phyloP scores from a whole-genome alignment of 2,888 invertebrate genomes.

The Pseudococcus viburni region DNA sequence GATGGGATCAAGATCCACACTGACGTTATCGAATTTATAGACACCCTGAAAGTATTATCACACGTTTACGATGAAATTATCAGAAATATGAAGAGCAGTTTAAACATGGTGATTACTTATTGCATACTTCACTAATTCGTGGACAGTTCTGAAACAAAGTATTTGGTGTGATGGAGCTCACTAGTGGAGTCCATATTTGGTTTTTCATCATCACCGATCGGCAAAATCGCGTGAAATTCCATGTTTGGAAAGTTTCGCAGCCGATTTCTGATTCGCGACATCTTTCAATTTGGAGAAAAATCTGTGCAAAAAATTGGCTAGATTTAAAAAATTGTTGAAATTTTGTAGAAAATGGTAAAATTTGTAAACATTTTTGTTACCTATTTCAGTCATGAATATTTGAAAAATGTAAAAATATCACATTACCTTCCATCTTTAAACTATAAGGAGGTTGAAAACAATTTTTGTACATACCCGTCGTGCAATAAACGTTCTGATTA shows the following conservation, averaged over 20 bases:
- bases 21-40: not conserved
- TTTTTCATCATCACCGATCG: not conserved
- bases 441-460: too few relatives aligned
- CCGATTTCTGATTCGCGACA: not conserved
- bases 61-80: too few relatives aligned
- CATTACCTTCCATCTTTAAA: too few relatives aligned
- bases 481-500: not conserved
- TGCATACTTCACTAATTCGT: not conserved
- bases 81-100: too few relatives aligned
- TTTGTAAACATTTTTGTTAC: too few relatives aligned
- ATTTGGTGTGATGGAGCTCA: not conserved
- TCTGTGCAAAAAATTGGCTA: not conserved
- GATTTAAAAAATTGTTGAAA: too few relatives aligned
- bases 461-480: not conserved
- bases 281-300: not conserved
- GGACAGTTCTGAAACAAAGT: not conserved
- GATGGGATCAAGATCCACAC: not conserved
- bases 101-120: too few relatives aligned
- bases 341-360: too few relatives aligned
- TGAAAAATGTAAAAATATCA: too few relatives aligned
- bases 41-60: not conserved
- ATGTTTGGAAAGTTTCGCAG: constrained; percentile 19
- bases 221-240: constrained; percentile 11
- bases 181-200: not conserved
- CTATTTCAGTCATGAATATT: too few relatives aligned